phyloP scores from a whole-genome alignment of 2,888 invertebrate genomes.

The Iphiclides podalirius region DNA sequence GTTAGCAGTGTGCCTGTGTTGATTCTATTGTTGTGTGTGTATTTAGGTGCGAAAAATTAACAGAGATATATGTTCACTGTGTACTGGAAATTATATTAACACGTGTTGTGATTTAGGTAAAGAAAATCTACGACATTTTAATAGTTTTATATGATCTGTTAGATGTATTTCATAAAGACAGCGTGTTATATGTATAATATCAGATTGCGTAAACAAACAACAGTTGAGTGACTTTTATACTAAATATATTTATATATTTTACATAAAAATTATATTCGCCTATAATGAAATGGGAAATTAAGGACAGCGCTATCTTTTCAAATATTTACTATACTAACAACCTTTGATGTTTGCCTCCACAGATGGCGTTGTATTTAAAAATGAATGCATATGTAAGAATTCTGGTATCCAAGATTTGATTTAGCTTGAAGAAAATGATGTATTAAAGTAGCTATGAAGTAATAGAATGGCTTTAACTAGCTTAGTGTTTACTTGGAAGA shows the following conservation, averaged over 20 bases:
- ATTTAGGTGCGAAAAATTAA: conserved; percentile 21
- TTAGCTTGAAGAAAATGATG: neutral
- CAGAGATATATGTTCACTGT: conserved; percentile 5
- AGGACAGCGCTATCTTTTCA: conserved; percentile 4
- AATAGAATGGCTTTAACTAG: conserved; percentile 77
- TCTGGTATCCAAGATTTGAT: neutral
- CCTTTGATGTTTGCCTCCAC: conserved; percentile 7
- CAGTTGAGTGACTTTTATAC: neutral
- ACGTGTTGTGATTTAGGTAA: conserved; percentile 13
- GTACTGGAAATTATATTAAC: conserved; percentile 12
- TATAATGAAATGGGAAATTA: neutral
- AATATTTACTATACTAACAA: neutral
- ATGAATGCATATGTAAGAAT: neutral
- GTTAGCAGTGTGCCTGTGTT: conserved; percentile 66
- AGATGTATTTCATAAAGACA: neutral
- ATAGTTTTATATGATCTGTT: neutral
- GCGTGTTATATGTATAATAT: too few species aligned
- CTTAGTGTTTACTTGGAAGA: conserved; percentile 71
- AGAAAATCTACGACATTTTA: conserved; percentile 3
- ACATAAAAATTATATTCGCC: too few species aligned
- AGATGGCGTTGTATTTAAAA: conserved; percentile 25
- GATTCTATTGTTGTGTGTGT: conserved; percentile 37
- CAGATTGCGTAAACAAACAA: conserved; percentile 16
- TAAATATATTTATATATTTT: too few species aligned
- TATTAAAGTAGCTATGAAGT: conserved; percentile 44